Evolutionary conservation across 1,140 invertebrate species (phyloP).

Genomic region (Chironomus tepperi): DNA sequence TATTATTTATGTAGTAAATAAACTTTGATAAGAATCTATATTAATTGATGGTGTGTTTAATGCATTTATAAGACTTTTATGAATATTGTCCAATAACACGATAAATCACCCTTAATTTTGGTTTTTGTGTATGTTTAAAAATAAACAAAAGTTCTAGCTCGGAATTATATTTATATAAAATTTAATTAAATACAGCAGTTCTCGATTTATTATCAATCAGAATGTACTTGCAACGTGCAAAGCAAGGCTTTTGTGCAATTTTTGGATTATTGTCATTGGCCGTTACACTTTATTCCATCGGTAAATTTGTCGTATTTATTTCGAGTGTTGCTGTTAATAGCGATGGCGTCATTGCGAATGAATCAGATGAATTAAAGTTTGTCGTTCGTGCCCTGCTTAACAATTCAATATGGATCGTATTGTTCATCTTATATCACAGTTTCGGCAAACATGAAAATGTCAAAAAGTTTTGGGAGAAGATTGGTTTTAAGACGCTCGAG

Average conservation of each 20-base stretch:
- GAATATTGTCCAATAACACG: too few relatives aligned
- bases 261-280: slow-evolving; percentile 30
- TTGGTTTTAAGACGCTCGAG: slow-evolving; percentile 40
- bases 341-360: slow-evolving; percentile 34
- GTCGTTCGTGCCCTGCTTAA: slow-evolving; percentile 34
- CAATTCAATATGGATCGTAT: slow-evolving; percentile 40
- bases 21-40: too few relatives aligned
- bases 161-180: too few relatives aligned
- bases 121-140: too few relatives aligned
- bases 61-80: too few relatives aligned
- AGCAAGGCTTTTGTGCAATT: neutral
- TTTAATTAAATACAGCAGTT: too few relatives aligned
- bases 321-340: slow-evolving; percentile 31
- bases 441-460: slow-evolving; percentile 41
- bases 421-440: slow-evolving; percentile 47
- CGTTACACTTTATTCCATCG: slow-evolving; percentile 36
- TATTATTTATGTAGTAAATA: too few relatives aligned
- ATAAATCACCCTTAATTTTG: too few relatives aligned
- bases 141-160: too few relatives aligned
- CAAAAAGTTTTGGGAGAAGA: slow-evolving; percentile 38
- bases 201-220: neutral
- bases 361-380: slow-evolving; percentile 37
- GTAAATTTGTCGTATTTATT: slow-evolving; percentile 34
- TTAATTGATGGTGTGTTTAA: too few relatives aligned
- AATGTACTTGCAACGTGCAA: neutral